Percentiles rank a stretch among this genome's conserved stretches.
Evolutionary conservation across 2,113 vertebrate species (phyloP).

Genomic region (Dromas ardeola): DNA sequence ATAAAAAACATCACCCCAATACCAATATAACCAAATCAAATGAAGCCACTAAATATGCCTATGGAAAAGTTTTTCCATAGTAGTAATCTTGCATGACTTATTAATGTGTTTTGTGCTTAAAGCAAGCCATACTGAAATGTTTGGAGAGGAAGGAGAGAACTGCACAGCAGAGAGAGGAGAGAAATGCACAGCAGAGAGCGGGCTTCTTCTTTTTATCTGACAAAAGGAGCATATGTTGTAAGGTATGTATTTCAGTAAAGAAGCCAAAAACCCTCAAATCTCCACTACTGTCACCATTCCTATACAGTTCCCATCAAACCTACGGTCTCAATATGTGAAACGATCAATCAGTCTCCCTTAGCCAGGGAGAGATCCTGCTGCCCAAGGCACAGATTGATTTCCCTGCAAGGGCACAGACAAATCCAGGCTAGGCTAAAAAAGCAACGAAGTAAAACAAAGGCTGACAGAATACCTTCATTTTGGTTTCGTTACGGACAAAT

Average conservation of each 20-base stretch:
- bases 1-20: neutral
- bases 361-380: neutral
- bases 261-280: neutral
- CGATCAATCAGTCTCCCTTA: neutral
- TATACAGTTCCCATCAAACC: neutral
- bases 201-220: neutral
- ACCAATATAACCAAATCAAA: neutral
- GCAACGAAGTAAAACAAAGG: neutral
- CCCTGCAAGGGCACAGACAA: accelerated
- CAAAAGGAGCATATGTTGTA: neutral
- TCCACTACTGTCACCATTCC: neutral
- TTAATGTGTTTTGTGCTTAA: neutral
- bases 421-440: neutral
- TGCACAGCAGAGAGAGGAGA: neutral
- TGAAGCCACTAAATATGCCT: neutral
- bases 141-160: neutral
- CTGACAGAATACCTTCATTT: neutral
- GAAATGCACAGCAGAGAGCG: neutral
- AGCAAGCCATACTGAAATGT: neutral
- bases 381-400: neutral
- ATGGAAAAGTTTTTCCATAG: neutral
- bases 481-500: neutral
- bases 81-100: neutral
- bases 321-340: neutral
- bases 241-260: neutral